Conservation (phyloP, 2,888 invertebrate species). For the Tholera decimalis region DNA sequence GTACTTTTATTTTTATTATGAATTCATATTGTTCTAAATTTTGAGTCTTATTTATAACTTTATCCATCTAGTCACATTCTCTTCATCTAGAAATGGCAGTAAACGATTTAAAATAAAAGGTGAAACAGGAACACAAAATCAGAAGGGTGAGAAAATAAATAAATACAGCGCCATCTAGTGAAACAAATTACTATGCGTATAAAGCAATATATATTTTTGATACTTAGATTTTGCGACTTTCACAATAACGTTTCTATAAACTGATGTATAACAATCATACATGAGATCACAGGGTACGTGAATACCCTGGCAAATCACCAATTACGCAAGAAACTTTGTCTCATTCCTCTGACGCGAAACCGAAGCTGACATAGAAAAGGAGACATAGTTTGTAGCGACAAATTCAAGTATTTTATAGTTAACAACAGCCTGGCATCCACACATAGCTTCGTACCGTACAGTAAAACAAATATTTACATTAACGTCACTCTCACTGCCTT, state of each 20-base stretch:
- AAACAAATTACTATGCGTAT: constrained; percentile 54
- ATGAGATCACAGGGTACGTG: constrained; percentile 91
- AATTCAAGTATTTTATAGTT: constrained; percentile 78
- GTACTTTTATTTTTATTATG: constrained; percentile 44
- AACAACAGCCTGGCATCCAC: constrained; percentile 82
- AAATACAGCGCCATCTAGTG: constrained; percentile 58
- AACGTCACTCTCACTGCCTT: constrained; percentile 82
- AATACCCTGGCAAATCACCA: constrained; percentile 86
- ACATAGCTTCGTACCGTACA: constrained; percentile 77
- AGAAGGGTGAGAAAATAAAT: constrained; percentile 35
- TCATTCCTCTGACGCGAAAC: constrained; percentile 58
- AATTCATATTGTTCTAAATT: constrained; percentile 27
- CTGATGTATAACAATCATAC: constrained; percentile 85
- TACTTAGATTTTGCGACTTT: constrained; percentile 75
- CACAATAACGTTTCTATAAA: constrained; percentile 76
- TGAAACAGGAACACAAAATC: not conserved
- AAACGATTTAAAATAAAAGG: constrained; percentile 13
- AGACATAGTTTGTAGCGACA: constrained; percentile 67
- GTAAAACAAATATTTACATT: constrained; percentile 83
- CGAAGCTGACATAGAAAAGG: constrained; percentile 51
- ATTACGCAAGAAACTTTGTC: constrained; percentile 76
- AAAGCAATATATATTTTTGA: constrained; percentile 54
- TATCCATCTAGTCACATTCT: constrained; percentile 38
- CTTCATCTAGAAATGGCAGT: constrained; percentile 54
- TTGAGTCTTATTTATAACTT: constrained; percentile 22